Base-by-base conservation (phyloP, 2,888 invertebrate genomes). In the Mechanitis messenoides region DNA sequence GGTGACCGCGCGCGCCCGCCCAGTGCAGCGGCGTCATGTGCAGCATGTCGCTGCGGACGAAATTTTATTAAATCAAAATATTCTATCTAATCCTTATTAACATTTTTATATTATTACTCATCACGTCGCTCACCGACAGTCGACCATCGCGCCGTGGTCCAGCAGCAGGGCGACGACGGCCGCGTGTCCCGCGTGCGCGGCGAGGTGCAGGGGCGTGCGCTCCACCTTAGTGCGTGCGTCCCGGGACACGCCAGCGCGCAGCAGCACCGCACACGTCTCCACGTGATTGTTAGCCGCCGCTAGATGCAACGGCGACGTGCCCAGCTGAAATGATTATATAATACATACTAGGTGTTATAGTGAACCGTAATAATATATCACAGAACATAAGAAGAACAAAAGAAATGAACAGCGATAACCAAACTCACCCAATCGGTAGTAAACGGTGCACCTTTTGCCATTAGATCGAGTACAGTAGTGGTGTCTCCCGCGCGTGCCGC, bases 171-270 rank as follows among this genome's bases (percentile, higher is more conserved):
- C 91, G 9, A 94, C 95, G 71, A 96, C 94, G 65, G 91, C 90
- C 61, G 92, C 86, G 83, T 97, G 95, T 0, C 97, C 98, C 74
- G 95, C 95, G 77, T 93, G 94, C 2, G 95, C 94, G 45, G 97
- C 97, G 79, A 97, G 92, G 87, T 98, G 98, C 69, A 98, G 86
- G 42, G 98, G 96, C 31, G 98, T 97, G 74, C 96, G 92, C 79
- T 97, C 97, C 74, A 97, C 96, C 91, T 98, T 98, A 38, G 96
- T 98, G 75, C 96, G 92, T 1, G 96, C 94, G 90, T 98, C 97
- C 71, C 95, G 92, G 59, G 95, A 95, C 69, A 96, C 95, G 60
- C 97, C 98, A 28, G 97, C 96, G 67, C 95, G 91, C 63, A 98
- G 88, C 65, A 98, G 90, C 71, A 96, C 93, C 74, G 95, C 94